phyloP scores from a whole-genome alignment of 1,140 invertebrate genomes.

The Delia radicum region DNA sequence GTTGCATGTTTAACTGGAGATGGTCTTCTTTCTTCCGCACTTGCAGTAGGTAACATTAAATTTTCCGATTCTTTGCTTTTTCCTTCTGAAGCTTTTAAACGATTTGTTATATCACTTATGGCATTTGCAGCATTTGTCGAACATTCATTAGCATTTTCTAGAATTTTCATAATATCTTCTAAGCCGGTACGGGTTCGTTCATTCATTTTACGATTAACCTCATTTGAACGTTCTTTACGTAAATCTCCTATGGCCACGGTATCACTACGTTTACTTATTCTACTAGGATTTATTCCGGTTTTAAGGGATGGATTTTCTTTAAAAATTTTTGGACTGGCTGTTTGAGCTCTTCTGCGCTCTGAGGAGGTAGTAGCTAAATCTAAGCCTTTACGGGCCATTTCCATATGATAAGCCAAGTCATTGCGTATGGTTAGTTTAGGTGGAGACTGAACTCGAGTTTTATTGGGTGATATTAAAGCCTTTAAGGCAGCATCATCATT shows the following conservation, averaged over 20 bases:
- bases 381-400: constrained; percentile 46
- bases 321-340: constrained; percentile 25
- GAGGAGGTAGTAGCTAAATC: constrained; percentile 20
- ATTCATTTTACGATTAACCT: constrained; percentile 43
- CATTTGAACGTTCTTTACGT: constrained; percentile 23
- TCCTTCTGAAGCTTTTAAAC: neutral
- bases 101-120: neutral
- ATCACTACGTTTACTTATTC: constrained; percentile 29
- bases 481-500: constrained; percentile 48
- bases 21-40: neutral
- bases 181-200: constrained; percentile 49
- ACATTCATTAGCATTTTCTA: constrained; percentile 35
- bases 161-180: constrained; percentile 46
- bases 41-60: neutral
- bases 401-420: constrained; percentile 54
- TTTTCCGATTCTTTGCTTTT: neutral
- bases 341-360: constrained; percentile 30
- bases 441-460: neutral
- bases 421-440: constrained; percentile 9
- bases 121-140: constrained; percentile 8
- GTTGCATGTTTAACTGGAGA: constrained; percentile 27
- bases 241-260: constrained; percentile 27
- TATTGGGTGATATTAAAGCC: constrained; percentile 44
- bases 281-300: neutral
- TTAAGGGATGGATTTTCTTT: constrained; percentile 5